Conservation (phyloP, 2,888 invertebrate genomes). For the Pinctada fucata region DNA sequence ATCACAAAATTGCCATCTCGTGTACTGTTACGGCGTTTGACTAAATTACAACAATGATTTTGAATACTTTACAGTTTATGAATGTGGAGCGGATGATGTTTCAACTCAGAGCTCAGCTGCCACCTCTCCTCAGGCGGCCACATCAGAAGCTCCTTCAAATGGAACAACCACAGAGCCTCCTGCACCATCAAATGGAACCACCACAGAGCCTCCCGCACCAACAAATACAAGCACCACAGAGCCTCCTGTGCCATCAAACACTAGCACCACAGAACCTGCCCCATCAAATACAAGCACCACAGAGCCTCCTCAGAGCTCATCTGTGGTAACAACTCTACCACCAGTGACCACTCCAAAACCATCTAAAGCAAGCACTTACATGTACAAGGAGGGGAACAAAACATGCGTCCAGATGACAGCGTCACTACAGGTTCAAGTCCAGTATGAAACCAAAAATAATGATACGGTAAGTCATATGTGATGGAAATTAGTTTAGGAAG, state of each 20-base stretch:
- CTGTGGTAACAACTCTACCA: slow-evolving; percentile 3
- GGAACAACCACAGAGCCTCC: slow-evolving; percentile 18
- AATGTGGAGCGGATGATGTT: slow-evolving; percentile 5
- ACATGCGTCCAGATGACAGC: slow-evolving; percentile 29
- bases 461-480: slow-evolving; percentile 7
- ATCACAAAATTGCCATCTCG: too few species aligned
- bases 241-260: background rate
- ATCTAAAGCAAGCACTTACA: slow-evolving; percentile 1
- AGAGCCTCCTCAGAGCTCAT: slow-evolving; percentile 11
- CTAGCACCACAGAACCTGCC: slow-evolving; percentile 8
- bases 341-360: slow-evolving; percentile 16
- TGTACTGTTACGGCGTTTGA: too few species aligned
- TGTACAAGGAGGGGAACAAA: background rate
- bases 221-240: background rate
- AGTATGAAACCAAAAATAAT: slow-evolving; percentile 21
- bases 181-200: background rate
- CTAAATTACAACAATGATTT: too few species aligned
- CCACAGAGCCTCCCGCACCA: background rate
- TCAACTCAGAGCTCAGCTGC: background rate
- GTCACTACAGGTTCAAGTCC: slow-evolving; percentile 8
- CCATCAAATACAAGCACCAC: background rate
- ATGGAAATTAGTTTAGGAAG: too few species aligned
- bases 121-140: background rate
- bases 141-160: slow-evolving; percentile 19
- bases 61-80: slow-evolving; percentile 3